These are phyloP conservation scores for Ranitomeya imitator DNA, from an alignment of 2,113 vertebrate genomes.

Conservation along the genomic window DNA sequence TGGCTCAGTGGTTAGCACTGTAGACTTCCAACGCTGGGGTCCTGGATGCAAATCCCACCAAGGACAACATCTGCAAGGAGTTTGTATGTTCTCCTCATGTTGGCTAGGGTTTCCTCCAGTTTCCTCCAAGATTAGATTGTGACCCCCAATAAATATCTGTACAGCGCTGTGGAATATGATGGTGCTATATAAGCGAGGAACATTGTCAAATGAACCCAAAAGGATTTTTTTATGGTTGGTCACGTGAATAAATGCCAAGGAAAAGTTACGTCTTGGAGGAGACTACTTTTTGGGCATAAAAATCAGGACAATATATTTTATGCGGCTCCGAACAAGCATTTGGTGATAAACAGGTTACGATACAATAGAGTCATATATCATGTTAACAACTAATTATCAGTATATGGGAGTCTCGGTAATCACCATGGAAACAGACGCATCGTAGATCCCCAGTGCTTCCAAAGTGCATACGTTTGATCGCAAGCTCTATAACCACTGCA, in stretches of 20 bases:
- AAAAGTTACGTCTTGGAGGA: not conserved
- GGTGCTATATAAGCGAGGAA: too few relatives aligned
- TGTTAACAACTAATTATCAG: constrained; percentile 47
- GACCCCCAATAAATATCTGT: too few relatives aligned
- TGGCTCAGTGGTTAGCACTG: too few relatives aligned
- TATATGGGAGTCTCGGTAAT: constrained; percentile 8
- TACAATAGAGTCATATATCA: constrained; percentile 1
- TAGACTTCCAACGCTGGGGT: too few relatives aligned
- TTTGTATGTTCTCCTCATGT: too few relatives aligned
- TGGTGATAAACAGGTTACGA: not conserved
- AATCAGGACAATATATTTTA: not conserved
- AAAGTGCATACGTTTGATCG: not conserved
- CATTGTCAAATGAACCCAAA: not conserved
- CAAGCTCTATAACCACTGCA: constrained; percentile 11
- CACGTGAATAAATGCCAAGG: too few relatives aligned
- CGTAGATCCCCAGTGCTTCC: not conserved
- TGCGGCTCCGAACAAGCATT: not conserved
- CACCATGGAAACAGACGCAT: constrained; percentile 49
- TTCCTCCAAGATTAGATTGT: too few relatives aligned
- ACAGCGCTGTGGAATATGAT: too few relatives aligned
- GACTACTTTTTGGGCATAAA: not conserved
- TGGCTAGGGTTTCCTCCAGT: too few relatives aligned
- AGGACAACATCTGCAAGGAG: too few relatives aligned
- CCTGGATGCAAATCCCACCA: too few relatives aligned
- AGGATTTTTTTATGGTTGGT: not conserved